Evolutionary conservation across 2,113 vertebrate genomes (phyloP), one percentile per base, ranked within the genome.

Genomic region (Corynorhinus townsendii): DNA sequence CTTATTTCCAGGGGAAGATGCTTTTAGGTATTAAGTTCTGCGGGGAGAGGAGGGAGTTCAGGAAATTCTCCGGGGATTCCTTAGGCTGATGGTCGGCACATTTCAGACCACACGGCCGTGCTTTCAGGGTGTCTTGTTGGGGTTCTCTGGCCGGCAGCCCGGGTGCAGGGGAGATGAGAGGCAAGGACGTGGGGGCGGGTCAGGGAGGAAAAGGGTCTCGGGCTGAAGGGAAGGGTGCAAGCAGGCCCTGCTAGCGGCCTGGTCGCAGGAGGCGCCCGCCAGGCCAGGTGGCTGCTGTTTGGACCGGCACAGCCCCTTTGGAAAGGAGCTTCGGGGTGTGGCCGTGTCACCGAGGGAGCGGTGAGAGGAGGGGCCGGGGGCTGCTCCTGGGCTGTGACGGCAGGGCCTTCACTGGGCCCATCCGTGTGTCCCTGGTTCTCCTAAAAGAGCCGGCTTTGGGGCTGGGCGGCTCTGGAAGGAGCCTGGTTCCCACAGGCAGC

Each of bases 61-160:
- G 98, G 96, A 97, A 97, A 98, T 97, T 99, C 99, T 87, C 98
- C 97, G 98, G 98, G 99, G 99, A 98, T 99, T 99, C 99, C 99
- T 99, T 99, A 99, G 98, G 98, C 99, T 99, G 99, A 99, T 99
- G 99, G 99, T 98, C 98, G 98, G 98, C 98, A 97, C 98, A 98
- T 99, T 99, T 99, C 98, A 98, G 98, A 97, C 98, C 97, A 96
- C 97, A 96, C 15, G 30, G 97, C 95, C 5, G 97, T 97, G 98
- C 98, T 99, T 99, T 99, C 99, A 99, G 98, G 98, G 98, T 98
- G 97, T 98, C 98, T 98, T 98, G 98, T 99, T 99, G 99, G 98
- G 98, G 99, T 99, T 98, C 99, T 98, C 98, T 98, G 98, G 98
- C 98, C 94, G 92, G 96, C 99, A 98, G 98, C 94, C 95, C 97